Percentiles rank a stretch among this genome's conserved stretches.
Conservation (phyloP, 2,797 vertebrate species). For the Phrynocephalus guinanensis region DNA sequence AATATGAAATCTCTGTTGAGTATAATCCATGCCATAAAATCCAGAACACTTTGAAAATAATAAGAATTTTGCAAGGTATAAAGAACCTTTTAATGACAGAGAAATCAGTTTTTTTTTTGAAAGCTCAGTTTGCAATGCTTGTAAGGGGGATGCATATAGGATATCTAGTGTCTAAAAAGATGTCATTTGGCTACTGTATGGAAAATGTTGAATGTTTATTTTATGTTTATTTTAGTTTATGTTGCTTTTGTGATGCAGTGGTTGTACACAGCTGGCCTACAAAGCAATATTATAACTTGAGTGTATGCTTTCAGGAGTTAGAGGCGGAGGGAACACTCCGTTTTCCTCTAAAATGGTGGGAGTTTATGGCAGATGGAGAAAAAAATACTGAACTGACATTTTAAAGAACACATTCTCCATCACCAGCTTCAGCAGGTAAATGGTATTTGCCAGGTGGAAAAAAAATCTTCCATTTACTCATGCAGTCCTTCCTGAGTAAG, state of each 20-base stretch:
- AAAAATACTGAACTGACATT: constrained; percentile 14
- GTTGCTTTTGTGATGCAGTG: constrained; percentile 58
- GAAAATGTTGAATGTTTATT: constrained; percentile 63
- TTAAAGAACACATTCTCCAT: constrained; percentile 43
- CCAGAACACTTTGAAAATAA: constrained; percentile 43
- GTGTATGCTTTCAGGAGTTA: background rate
- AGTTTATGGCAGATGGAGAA: constrained; percentile 39
- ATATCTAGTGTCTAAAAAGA: constrained; percentile 46
- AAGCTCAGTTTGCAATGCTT: constrained; percentile 38
- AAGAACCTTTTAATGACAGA: constrained; percentile 45
- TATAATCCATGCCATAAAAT: constrained; percentile 54
- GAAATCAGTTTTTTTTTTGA: constrained; percentile 49
- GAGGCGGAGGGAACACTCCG: background rate
- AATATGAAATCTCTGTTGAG: constrained; percentile 57
- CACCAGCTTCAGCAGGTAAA: constrained; percentile 29
- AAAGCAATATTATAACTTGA: constrained; percentile 31
- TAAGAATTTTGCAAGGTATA: constrained; percentile 27
- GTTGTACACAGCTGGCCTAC: constrained; percentile 47
- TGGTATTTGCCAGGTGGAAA: constrained; percentile 23
- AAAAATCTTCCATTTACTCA: constrained; percentile 12
- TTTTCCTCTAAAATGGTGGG: constrained; percentile 28
- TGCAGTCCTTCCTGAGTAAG: constrained; percentile 2
- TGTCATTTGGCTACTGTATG: constrained; percentile 21
- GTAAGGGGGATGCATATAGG: constrained; percentile 36
- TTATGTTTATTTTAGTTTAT: constrained; percentile 67